Evolutionary conservation across 2,113 vertebrate species (phyloP), one percentile per base, ranked within the genome.

Genomic region (Sebastes fasciatus): DNA sequence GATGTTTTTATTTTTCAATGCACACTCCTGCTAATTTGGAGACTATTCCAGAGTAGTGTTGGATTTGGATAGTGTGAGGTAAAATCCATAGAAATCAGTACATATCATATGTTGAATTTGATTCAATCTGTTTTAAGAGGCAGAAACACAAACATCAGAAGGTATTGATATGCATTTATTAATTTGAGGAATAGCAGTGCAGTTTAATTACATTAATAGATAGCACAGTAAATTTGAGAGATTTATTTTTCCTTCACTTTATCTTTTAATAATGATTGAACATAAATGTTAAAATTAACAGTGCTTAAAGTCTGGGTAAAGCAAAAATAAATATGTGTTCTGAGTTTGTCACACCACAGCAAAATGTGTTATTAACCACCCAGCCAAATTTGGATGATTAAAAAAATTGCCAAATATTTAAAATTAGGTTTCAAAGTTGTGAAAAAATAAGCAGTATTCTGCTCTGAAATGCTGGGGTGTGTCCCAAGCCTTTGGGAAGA

Each of bases 151-250:
- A n/a, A 10, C 14, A 6, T 43, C 11, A 70, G 10, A 26, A 65
- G 70, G 6, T 61, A 68, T 34, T 19, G 17, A 1, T 19, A 40
- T 40, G 13, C 23, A 40, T 79, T 80, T 84, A 74, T 78, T 81
- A 8, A 69, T 78, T 52, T 54, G 3, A 26, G 0, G 1, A 69
- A 64, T 8, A 66, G 14, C 23, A 75, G 17, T 68, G 63, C 19
- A 77, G 21, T 54, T 64, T 54, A 23, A 55, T 52, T 6, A 45
- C 46, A 19, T 48, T 6, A 23, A 26, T 14, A 46, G 6, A 51
- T 66, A 52, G 54, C 34, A 19, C 1, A 34, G 3, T 46, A 11
- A 6, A 21, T 54, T 76, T 73, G 0, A 43, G 6, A 5, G 0
- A 57, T 26, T 43, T 17, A 17, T 69, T 40, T 74, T 21, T 14